Conservation (phyloP, 1,140 invertebrate genomes). For the Phocides pigmalion region DNA sequence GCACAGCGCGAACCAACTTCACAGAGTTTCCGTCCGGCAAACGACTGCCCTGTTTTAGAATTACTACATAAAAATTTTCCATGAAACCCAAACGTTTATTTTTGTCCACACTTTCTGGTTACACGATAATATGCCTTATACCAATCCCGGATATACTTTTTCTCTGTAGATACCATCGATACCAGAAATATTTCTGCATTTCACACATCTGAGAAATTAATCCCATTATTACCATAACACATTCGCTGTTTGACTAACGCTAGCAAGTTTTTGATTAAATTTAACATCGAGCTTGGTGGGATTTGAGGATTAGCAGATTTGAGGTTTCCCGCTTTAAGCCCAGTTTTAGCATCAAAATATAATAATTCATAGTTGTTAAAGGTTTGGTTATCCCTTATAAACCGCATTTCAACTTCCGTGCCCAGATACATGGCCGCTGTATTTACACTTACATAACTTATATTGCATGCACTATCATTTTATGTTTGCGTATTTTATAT, state of each 20-base stretch:
- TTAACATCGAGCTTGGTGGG: slow-evolving; percentile 27
- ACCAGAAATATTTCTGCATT: slow-evolving; percentile 23
- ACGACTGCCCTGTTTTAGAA: slow-evolving; percentile 56
- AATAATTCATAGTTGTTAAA: slow-evolving; percentile 40
- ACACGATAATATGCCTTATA: background rate
- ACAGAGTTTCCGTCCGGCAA: slow-evolving; percentile 60
- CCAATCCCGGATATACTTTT: background rate
- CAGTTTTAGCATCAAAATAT: slow-evolving; percentile 43
- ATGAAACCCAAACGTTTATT: slow-evolving; percentile 45
- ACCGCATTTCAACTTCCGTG: slow-evolving; percentile 33
- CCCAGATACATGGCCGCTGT: background rate
- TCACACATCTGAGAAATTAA: background rate
- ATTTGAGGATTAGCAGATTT: slow-evolving; percentile 35
- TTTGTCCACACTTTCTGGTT: background rate
- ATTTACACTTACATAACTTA: background rate
- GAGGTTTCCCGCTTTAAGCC: slow-evolving; percentile 31
- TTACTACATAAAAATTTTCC: slow-evolving; percentile 46
- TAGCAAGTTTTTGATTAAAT: slow-evolving; percentile 28
- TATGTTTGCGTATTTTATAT: too few species aligned
- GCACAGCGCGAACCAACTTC: background rate
- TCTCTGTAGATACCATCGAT: background rate
- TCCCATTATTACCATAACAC: slow-evolving; percentile 23
- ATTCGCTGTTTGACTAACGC: slow-evolving; percentile 25
- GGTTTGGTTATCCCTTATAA: slow-evolving; percentile 38
- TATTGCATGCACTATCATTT: too few species aligned